phyloP scores from a whole-genome alignment of 2,888 invertebrate species.

The Timema podura region DNA sequence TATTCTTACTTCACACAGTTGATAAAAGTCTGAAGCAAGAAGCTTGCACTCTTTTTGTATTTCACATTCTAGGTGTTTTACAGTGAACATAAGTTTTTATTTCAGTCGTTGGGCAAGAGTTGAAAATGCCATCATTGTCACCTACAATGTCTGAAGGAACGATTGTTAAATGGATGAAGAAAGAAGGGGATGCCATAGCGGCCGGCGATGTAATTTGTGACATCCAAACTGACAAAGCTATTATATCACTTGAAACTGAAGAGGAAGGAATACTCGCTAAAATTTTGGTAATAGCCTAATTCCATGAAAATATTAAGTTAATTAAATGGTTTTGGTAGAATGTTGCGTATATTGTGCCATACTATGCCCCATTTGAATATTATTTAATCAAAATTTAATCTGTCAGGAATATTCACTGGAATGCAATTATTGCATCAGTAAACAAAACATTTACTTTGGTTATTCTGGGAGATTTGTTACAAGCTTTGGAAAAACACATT shows the following conservation, averaged over 20 bases:
- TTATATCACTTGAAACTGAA: constrained; percentile 56
- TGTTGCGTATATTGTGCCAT: too few species aligned
- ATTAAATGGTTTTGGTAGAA: background rate
- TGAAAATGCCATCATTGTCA: constrained; percentile 57
- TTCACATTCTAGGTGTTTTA: too few species aligned
- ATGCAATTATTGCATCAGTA: too few species aligned
- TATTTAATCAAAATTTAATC: too few species aligned
- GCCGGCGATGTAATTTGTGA: constrained; percentile 61
- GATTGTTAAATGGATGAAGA: constrained; percentile 54
- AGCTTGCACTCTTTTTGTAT: too few species aligned
- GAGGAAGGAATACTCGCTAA: constrained; percentile 60
- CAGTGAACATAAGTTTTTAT: background rate
- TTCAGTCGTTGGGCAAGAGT: constrained; percentile 44
- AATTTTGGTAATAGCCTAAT: constrained; percentile 48
- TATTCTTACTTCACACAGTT: too few species aligned
- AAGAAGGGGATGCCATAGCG: constrained; percentile 51
- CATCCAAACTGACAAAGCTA: constrained; percentile 62
- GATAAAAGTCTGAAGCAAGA: too few species aligned
- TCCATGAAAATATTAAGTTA: background rate
- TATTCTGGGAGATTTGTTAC: too few species aligned
- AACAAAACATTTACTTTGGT: too few species aligned
- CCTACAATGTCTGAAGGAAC: constrained; percentile 61
- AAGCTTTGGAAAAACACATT: too few species aligned
- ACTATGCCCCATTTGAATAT: too few species aligned
- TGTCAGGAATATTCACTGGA: too few species aligned